Percentiles rank a stretch among this genome's conserved stretches.
These are phyloP conservation scores for Urocolius indicus DNA, from an alignment of 2,113 vertebrate species.

Conservation along the genomic window DNA sequence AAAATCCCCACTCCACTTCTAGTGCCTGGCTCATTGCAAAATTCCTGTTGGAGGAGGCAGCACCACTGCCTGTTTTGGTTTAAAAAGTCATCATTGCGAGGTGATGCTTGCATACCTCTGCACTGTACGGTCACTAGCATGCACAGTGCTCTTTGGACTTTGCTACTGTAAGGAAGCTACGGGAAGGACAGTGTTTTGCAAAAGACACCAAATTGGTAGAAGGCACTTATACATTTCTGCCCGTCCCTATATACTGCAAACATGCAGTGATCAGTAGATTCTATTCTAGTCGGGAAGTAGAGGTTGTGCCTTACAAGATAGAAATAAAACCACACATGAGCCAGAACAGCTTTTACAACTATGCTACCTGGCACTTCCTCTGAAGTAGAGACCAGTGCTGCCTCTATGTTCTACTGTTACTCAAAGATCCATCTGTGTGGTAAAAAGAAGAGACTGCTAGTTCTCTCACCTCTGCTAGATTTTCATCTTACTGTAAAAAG, in stretches of 20 bases:
- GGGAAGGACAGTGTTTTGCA: too few relatives aligned
- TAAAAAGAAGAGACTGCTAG: background rate
- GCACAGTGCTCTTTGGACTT: background rate
- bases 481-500: background rate
- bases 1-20: background rate
- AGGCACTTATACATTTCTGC: accelerated
- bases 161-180: accelerated
- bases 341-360: background rate
- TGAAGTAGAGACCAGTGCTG: background rate
- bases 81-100: background rate
- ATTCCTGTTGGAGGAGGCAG: background rate
- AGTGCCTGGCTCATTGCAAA: background rate
- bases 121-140: background rate
- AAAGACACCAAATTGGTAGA: background rate
- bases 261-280: accelerated
- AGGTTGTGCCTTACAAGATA: background rate
- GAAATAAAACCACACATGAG: background rate
- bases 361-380: background rate
- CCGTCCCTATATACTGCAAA: background rate
- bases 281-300: accelerated
- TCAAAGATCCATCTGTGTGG: background rate
- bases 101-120: background rate
- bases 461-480: background rate
- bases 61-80: background rate
- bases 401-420: accelerated